Evolutionary conservation across 2,797 vertebrate species (phyloP).

Genomic region (Cyprinella venusta): DNA sequence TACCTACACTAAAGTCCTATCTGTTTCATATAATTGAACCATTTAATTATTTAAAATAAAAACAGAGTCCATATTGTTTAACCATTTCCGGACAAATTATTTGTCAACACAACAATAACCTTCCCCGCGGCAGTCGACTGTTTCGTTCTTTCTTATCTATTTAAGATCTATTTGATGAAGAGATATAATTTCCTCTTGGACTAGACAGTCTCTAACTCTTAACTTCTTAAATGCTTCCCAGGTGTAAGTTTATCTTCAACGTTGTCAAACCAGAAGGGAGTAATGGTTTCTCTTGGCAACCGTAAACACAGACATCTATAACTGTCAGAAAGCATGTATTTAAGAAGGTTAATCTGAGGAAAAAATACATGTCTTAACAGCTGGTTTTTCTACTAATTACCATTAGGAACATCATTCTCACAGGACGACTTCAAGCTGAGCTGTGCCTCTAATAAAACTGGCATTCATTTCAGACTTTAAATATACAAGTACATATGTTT

Average conservation of each 20-base stretch:
- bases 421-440: neutral
- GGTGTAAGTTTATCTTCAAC: slow-evolving; percentile 39
- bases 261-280: slow-evolving; percentile 33
- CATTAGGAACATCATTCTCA: slow-evolving; percentile 20
- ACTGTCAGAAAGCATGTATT: slow-evolving; percentile 21
- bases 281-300: slow-evolving; percentile 37
- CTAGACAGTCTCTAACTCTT: slow-evolving; percentile 12
- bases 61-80: slow-evolving; percentile 15
- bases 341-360: slow-evolving; percentile 19
- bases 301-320: slow-evolving; percentile 35
- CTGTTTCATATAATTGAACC: neutral
- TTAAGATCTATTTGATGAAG: slow-evolving; percentile 47
- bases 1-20: neutral
- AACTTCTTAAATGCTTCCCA: slow-evolving; percentile 44
- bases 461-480: slow-evolving; percentile 13
- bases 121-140: slow-evolving; percentile 5
- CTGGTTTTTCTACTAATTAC: slow-evolving; percentile 23
- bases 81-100: slow-evolving; percentile 54
- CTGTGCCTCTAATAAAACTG: neutral
- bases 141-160: slow-evolving; percentile 39
- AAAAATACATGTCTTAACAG: slow-evolving; percentile 19
- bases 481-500: neutral
- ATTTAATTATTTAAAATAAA: slow-evolving; percentile 36
- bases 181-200: slow-evolving; percentile 25
- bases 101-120: slow-evolving; percentile 4